Evolutionary conservation across 2,797 vertebrate species (phyloP).

Genomic region (Rhinatrema bivittatum): DNA sequence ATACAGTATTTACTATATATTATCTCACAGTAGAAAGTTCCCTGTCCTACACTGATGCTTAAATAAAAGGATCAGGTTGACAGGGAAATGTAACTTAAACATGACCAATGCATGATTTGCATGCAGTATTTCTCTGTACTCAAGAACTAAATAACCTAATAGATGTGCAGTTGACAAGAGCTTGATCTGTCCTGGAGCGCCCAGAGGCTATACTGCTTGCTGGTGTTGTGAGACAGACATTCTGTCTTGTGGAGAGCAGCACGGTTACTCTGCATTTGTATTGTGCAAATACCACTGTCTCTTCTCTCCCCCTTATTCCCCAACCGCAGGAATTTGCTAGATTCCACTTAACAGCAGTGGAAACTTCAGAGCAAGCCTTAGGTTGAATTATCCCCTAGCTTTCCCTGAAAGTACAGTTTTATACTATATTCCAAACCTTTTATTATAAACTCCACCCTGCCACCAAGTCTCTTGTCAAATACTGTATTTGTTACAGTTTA

Average conservation of each 20-base stretch:
- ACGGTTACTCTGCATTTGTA: background rate
- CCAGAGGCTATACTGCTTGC: background rate
- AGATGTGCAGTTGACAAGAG: background rate
- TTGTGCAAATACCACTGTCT: too few relatives aligned
- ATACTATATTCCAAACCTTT: too few relatives aligned
- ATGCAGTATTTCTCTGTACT: background rate
- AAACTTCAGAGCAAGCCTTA: background rate
- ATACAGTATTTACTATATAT: background rate
- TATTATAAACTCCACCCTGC: too few relatives aligned
- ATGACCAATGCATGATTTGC: background rate
- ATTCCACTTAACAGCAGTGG: rapidly evolving
- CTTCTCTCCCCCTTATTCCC: too few relatives aligned
- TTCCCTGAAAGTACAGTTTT: rapidly evolving
- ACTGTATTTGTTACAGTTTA: too few relatives aligned
- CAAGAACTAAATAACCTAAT: background rate
- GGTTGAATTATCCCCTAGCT: background rate
- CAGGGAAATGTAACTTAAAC: background rate
- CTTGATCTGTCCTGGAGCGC: background rate
- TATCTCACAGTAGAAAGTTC: too few relatives aligned
- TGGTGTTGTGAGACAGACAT: constrained; percentile 1
- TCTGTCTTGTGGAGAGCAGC: background rate
- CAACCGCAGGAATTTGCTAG: background rate
- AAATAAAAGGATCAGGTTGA: constrained; percentile 6
- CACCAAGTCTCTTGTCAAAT: too few relatives aligned
- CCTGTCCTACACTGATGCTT: too few relatives aligned